phyloP scores from a whole-genome alignment of 2,888 invertebrate species.

The Malthinus flaveolus region DNA sequence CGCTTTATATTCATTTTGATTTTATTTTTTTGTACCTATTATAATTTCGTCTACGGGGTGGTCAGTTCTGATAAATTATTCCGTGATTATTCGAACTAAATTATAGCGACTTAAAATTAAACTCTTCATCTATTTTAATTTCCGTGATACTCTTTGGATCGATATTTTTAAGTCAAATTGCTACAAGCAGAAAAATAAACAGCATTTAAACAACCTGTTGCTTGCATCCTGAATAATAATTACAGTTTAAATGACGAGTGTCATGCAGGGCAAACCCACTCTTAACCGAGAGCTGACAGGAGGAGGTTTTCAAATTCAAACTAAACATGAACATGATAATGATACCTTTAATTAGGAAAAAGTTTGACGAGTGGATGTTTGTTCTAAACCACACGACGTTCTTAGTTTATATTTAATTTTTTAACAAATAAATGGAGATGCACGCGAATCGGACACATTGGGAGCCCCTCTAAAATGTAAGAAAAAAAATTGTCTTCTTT shows the following conservation, averaged over 20 bases:
- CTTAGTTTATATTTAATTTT: slow-evolving; percentile 11
- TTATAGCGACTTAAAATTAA: not conserved
- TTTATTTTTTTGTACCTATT: too few species aligned
- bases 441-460: slow-evolving; percentile 32
- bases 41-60: too few species aligned
- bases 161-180: slow-evolving; percentile 16
- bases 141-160: slow-evolving; percentile 7
- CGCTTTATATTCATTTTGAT: too few species aligned
- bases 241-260: slow-evolving; percentile 48
- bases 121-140: not conserved
- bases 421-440: slow-evolving; percentile 35
- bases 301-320: slow-evolving; percentile 32
- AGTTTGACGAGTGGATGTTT: slow-evolving; percentile 53
- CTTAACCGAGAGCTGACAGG: slow-evolving; percentile 45
- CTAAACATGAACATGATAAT: slow-evolving; percentile 54
- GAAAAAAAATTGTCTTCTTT: slow-evolving; percentile 35
- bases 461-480: slow-evolving; percentile 30
- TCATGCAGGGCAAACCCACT: slow-evolving; percentile 43
- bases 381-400: slow-evolving; percentile 42
- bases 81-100: too few species aligned
- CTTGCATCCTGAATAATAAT: slow-evolving; percentile 43
- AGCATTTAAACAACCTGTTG: slow-evolving; percentile 44
- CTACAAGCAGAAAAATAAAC: slow-evolving; percentile 45
- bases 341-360: slow-evolving; percentile 53
- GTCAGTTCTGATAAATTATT: too few species aligned